phyloP scores from a whole-genome alignment of 1,140 invertebrate species.

The Pissodes strobi region DNA sequence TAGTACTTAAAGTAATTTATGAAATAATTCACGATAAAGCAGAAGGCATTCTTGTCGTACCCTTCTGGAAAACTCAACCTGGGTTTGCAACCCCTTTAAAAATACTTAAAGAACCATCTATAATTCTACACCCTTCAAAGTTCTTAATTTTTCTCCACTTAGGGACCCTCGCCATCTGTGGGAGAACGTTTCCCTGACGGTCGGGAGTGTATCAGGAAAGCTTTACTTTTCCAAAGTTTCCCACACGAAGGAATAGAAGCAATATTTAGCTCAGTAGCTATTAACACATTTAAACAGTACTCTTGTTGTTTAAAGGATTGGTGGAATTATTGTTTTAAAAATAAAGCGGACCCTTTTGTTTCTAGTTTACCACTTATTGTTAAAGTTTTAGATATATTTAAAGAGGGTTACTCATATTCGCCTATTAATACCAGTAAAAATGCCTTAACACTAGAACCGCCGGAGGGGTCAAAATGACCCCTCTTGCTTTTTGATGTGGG shows the following conservation, averaged over 20 bases:
- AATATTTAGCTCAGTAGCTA: background rate
- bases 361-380: background rate
- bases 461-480: too few relatives aligned
- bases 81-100: too few relatives aligned
- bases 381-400: background rate
- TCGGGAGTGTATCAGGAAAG: background rate
- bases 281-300: too few relatives aligned
- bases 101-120: background rate
- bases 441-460: too few relatives aligned
- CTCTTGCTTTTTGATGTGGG: too few relatives aligned
- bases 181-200: constrained; percentile 7
- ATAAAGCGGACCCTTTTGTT: background rate
- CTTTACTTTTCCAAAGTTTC: background rate
- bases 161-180: background rate
- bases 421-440: background rate
- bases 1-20: background rate
- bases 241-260: background rate
- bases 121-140: background rate
- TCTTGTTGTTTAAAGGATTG: background rate
- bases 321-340: background rate
- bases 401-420: background rate
- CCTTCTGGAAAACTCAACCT: background rate
- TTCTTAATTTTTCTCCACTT: background rate
- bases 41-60: background rate
- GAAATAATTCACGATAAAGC: constrained; percentile 1